Evolutionary conservation across 2,113 vertebrate species (phyloP), one percentile per base, ranked within the genome.

Genomic region (Notarius quadriscutis): DNA sequence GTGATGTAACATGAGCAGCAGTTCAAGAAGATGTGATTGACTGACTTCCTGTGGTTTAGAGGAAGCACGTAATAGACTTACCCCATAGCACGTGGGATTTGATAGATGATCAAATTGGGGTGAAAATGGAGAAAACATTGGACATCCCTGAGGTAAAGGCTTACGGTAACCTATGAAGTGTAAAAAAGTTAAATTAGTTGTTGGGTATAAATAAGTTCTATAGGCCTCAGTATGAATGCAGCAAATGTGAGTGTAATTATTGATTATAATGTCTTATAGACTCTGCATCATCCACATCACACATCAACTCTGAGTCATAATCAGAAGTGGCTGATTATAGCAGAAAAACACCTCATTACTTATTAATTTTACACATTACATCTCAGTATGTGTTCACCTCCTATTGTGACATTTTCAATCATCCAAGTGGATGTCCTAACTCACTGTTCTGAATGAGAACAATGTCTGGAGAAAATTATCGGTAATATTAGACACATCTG

Each of bases 271-370:
- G 79, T 51, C 20, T 62, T 81, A 62, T 5, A 81, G 20, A 41
- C 79, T 81, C 30, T 25, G 60, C 20, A 41, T 41, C 41, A 41
- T 41, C 41, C 41, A 41, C 41, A 41, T 41, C 4, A 41, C 69
- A 60, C 69, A 75, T 55, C 67, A 58, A 72, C 18, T 72, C 53
- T 60, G 55, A 51, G 41, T 41, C 7, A 18, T 25, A 75, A 74
- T 84, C 69, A 74, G n/a, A 41, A 60, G 55, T 50, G 5, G 53
- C 71, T 58, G 67, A 12, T 58, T 58, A 60, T 75, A 48, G 55
- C 57, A 62, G 78, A 81, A 81, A 60, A 81, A 81, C 67, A n/a
- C 27, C 83, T 48, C 57, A 84, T 74, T 48, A 50, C 30, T 9
- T 60, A 3, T 41, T 58, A 18, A 81, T 72, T 74, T 74, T 20